phyloP scores from a whole-genome alignment of 2,888 invertebrate genomes.

The Aleiodes testaceus region DNA sequence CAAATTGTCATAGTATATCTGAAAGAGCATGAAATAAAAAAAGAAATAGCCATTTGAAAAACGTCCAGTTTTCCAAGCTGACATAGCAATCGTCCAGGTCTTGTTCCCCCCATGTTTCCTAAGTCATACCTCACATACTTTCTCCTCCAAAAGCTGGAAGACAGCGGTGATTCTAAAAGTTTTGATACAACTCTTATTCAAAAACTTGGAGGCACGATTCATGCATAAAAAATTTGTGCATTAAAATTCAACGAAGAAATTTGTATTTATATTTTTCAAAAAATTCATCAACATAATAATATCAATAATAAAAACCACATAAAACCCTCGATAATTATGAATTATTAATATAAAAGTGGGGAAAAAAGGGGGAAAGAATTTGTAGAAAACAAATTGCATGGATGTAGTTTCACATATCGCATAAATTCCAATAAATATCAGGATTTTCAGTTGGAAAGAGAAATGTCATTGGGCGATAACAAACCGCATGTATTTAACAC shows the following conservation, averaged over 20 bases:
- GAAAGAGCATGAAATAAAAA: constrained; percentile 43
- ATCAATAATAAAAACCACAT: background rate
- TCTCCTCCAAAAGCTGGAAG: background rate
- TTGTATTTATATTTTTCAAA: constrained; percentile 6
- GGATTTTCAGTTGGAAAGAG: constrained; percentile 14
- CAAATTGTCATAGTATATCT: constrained; percentile 9
- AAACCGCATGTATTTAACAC: constrained; percentile 50
- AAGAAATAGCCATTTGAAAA: constrained; percentile 34
- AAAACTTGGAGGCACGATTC: background rate
- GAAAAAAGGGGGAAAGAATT: no score
- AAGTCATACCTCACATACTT: constrained; percentile 7
- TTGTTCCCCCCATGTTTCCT: constrained; percentile 1
- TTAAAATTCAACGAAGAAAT: no score
- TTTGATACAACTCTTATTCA: constrained; percentile 13
- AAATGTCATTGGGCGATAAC: constrained; percentile 50
- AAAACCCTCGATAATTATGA: background rate
- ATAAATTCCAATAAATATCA: constrained; percentile 47
- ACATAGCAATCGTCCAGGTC: constrained; percentile 50
- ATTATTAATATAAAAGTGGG: no score
- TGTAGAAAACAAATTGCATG: background rate
- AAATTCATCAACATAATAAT: constrained; percentile 25
- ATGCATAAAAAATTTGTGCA: constrained; percentile 15
- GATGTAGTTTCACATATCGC: constrained; percentile 40
- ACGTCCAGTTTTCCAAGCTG: constrained; percentile 51
- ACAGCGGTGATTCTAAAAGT: background rate